Evolutionary conservation across 1,140 invertebrate species (phyloP).

Genomic region (Lutraria rhynchaena): DNA sequence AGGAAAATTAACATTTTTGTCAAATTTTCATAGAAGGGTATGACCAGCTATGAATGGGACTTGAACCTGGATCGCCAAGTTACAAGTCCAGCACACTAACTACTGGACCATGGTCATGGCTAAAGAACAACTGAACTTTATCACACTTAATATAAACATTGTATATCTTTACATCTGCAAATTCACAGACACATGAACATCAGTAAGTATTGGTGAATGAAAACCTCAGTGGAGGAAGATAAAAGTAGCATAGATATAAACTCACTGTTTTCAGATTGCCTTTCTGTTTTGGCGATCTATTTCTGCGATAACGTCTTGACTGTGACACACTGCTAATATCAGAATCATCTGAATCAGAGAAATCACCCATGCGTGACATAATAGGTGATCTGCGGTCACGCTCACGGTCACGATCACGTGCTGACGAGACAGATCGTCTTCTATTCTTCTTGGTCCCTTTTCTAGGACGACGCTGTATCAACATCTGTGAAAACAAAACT

Average conservation of each 20-base stretch:
- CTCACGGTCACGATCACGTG: conserved; percentile 5
- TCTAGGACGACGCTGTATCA: conserved; percentile 75
- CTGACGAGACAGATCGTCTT: conserved; percentile 7
- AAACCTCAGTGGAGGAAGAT: not conserved
- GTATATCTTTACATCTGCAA: not conserved
- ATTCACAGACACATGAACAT: too few species aligned
- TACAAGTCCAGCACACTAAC: too few species aligned
- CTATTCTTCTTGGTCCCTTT: conserved; percentile 61
- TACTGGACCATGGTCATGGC: too few species aligned
- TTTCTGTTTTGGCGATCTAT: conserved; percentile 43
- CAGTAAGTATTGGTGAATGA: too few species aligned
- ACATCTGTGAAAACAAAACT: conserved; percentile 62
- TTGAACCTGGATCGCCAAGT: too few species aligned
- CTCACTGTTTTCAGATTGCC: conserved; percentile 57
- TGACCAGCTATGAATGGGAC: too few species aligned
- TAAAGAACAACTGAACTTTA: too few species aligned
- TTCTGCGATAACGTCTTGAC: conserved; percentile 29
- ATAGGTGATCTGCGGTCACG: conserved; percentile 30
- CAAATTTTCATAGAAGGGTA: too few species aligned
- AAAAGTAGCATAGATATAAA: not conserved
- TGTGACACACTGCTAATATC: conserved; percentile 59
- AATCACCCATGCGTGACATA: conserved; percentile 52
- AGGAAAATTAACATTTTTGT: too few species aligned
- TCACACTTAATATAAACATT: not conserved
- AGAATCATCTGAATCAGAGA: conserved; percentile 54